phyloP scores from a whole-genome alignment of 1,140 invertebrate species.

The Pseudomyrmex dendroicus region DNA sequence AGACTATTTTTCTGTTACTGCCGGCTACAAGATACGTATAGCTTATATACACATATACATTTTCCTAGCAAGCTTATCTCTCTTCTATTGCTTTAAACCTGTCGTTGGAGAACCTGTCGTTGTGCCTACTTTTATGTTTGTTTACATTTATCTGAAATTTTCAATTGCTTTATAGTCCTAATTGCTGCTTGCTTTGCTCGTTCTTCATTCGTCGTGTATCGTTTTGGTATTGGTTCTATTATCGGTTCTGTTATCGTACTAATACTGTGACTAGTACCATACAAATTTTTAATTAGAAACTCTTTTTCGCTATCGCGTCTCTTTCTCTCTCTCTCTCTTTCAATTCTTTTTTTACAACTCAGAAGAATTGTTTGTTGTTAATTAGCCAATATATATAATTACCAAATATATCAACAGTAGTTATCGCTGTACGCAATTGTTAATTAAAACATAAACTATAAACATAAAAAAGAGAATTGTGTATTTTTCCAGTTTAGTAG shows the following conservation, averaged over 20 bases:
- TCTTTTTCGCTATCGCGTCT: constrained; percentile 24
- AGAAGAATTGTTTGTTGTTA: constrained; percentile 30
- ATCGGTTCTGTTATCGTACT: constrained; percentile 60
- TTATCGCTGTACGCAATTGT: constrained; percentile 20
- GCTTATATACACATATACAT: constrained; percentile 29
- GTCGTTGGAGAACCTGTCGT: constrained; percentile 66
- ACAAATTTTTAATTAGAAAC: constrained; percentile 51
- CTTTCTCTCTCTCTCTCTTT: neutral
- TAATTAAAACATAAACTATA: too few species aligned
- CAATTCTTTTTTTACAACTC: neutral
- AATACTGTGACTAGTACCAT: constrained; percentile 16
- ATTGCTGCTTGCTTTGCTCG: constrained; percentile 62
- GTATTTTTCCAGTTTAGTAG: neutral
- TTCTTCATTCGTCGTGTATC: neutral
- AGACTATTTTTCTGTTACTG: constrained; percentile 46
- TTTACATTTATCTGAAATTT: constrained; percentile 57
- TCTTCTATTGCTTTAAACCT: constrained; percentile 64
- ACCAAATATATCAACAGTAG: constrained; percentile 21
- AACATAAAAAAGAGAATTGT: neutral
- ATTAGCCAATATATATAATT: neutral
- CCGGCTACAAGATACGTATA: constrained; percentile 63
- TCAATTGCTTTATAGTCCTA: constrained; percentile 68
- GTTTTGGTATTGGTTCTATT: constrained; percentile 14
- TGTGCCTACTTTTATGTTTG: constrained; percentile 49
- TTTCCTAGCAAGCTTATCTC: constrained; percentile 64